Base-by-base conservation (phyloP, 2,113 vertebrate genomes). In the Ammodytes dubius region DNA sequence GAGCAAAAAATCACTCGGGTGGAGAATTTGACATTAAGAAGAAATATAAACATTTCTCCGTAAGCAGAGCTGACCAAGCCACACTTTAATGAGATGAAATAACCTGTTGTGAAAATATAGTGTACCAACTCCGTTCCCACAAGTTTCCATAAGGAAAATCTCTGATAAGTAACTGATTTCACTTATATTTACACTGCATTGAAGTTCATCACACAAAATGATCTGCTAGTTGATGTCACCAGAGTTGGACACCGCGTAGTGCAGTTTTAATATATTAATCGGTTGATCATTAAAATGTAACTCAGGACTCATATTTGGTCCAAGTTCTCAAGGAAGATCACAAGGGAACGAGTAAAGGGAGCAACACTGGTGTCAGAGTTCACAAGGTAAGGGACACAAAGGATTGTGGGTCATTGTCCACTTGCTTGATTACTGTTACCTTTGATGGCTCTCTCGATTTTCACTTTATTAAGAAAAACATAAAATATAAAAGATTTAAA, bases 371-470 rank as follows among this genome's bases (percentile, higher is more conserved):
- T 39, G 52, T 72, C 86, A 92, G 78, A 90, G 19, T 69, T 87
- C 87, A 86, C 82, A 82, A 75, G 92, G 82, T 89, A 71, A 92
- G 74, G 83, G 89, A 63, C 89, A 27, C 87, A 57, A 70, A 79
- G 64, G 83, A 65, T 53, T 77, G 74, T 47, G 81, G 80, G 71
- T 82, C 43, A 93, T 6, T 50, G 77, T 66, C 76, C 75, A 74
- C 35, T 43, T 2, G 5, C 68, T 87, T 89, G 77, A 10, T 40
- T 0, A 1, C 50, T 73, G 89, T 96, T 97, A 96, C 95, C 96
- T 96, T 96, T 96, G 86, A 96, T 81, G 93, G 95, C 91, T 95
- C 94, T 95, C 92, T 96, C 94, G 95, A 95, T 95, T 96, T 95
- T 95, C 94, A 96, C 96, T 97, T 96, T 82, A 83, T 19, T 27